phyloP scores from a whole-genome alignment of 2,797 vertebrate genomes.

The Onychomys torridus region DNA sequence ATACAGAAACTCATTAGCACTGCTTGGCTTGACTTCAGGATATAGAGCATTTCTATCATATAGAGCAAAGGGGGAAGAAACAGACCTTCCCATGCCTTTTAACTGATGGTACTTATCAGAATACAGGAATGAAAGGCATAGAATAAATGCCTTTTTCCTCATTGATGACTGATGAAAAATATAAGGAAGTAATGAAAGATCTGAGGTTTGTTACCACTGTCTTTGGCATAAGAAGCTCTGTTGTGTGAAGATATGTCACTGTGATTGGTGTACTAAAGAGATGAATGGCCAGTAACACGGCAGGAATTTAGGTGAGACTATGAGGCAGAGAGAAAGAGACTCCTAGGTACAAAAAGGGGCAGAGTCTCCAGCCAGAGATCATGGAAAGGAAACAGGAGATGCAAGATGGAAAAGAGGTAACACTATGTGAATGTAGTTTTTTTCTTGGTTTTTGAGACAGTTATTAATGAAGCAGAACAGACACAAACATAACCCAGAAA shows the following conservation, averaged over 20 bases:
- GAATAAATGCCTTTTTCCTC: neutral
- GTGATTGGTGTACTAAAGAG: neutral
- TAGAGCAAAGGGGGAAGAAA: neutral
- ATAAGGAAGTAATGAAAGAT: neutral
- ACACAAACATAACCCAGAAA: slow-evolving; percentile 15
- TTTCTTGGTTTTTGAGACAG: too few species aligned
- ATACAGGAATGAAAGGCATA: neutral
- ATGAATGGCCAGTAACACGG: neutral
- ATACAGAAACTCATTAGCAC: neutral
- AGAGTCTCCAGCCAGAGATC: neutral
- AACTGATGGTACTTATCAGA: neutral
- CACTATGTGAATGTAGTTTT: neutral
- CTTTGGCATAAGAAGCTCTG: neutral
- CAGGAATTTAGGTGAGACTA: neutral
- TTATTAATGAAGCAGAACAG: neutral
- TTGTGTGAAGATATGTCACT: neutral
- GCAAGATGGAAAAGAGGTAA: neutral
- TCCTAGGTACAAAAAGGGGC: neutral
- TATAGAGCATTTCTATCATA: neutral
- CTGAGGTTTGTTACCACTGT: neutral
- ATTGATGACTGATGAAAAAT: neutral
- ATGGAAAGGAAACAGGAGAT: neutral
- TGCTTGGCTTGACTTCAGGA: neutral
- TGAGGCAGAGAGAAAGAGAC: neutral
- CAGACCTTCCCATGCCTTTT: neutral